Conservation (phyloP, 2,888 invertebrate species). For the Agonopterix alstromeriana region DNA sequence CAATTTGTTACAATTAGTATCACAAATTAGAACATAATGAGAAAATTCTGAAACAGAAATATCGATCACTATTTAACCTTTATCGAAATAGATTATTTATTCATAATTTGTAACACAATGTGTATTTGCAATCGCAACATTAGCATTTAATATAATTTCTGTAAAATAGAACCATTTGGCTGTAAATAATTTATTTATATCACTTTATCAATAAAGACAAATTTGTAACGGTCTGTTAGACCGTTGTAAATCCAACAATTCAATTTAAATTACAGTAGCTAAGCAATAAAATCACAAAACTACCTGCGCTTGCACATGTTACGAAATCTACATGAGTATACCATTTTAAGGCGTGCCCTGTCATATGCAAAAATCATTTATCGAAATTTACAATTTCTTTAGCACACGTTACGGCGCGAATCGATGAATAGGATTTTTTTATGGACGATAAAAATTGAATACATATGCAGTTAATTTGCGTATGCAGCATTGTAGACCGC, state of each 20-base stretch:
- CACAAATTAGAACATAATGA: too few relatives aligned
- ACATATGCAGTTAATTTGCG: constrained; percentile 67
- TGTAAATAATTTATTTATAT: constrained; percentile 46
- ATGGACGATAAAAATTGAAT: constrained; percentile 69
- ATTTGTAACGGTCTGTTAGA: constrained; percentile 62
- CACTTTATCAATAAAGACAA: constrained; percentile 40
- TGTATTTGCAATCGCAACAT: constrained; percentile 12
- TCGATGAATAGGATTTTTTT: constrained; percentile 63
- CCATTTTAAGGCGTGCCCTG: constrained; percentile 18
- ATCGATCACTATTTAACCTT: too few relatives aligned
- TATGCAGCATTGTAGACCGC: constrained; percentile 64
- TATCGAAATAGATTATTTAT: too few relatives aligned
- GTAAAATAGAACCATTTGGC: constrained; percentile 31
- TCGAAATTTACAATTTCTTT: constrained; percentile 64
- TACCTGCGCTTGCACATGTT: constrained; percentile 63
- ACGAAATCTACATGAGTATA: constrained; percentile 50
- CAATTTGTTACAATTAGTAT: too few relatives aligned
- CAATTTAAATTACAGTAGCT: constrained; percentile 44
- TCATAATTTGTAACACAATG: too few relatives aligned
- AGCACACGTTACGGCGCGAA: constrained; percentile 61
- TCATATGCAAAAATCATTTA: constrained; percentile 75
- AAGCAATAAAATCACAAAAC: constrained; percentile 40
- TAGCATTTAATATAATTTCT: constrained; percentile 28
- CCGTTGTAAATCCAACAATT: constrained; percentile 34
- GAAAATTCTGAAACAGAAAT: too few relatives aligned